phyloP scores from a whole-genome alignment of 2,888 invertebrate genomes.

The Dexiosoma caninum region DNA sequence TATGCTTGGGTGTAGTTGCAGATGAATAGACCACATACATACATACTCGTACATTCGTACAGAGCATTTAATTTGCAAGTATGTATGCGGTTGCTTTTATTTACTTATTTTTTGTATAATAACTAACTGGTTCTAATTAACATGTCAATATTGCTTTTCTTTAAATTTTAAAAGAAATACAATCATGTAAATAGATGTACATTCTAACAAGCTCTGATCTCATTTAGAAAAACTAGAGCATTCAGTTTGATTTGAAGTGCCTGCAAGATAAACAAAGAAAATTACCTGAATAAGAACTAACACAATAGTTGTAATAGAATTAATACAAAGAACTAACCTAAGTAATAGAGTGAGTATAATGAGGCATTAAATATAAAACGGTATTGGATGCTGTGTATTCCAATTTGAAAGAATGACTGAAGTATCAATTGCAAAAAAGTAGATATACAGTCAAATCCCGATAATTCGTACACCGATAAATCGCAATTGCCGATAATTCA shows the following conservation, averaged over 20 bases:
- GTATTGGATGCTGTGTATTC: too few species aligned
- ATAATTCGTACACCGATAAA: too few species aligned
- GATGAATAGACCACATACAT: not conserved
- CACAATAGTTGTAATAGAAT: not conserved
- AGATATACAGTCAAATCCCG: too few species aligned
- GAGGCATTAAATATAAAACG: too few species aligned
- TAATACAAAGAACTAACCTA: not conserved
- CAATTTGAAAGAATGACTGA: too few species aligned
- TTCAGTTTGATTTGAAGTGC: constrained; percentile 34
- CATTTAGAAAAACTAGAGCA: constrained; percentile 33
- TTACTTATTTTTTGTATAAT: not conserved
- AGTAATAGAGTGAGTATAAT: too few species aligned
- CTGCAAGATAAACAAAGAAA: not conserved
- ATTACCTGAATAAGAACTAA: too few species aligned
- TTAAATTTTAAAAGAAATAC: not conserved
- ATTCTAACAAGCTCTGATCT: constrained; percentile 12
- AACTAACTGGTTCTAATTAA: constrained; percentile 50
- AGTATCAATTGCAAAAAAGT: too few species aligned
- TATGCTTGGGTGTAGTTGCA: not conserved
- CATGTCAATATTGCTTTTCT: constrained; percentile 30
- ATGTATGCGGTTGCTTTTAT: not conserved
- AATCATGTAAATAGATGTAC: not conserved
- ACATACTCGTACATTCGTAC: not conserved
- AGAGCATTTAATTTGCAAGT: too few species aligned
- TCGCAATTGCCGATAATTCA: too few species aligned